phyloP scores from a whole-genome alignment of 2,888 invertebrate genomes.

The Sarcophaga carnaria region DNA sequence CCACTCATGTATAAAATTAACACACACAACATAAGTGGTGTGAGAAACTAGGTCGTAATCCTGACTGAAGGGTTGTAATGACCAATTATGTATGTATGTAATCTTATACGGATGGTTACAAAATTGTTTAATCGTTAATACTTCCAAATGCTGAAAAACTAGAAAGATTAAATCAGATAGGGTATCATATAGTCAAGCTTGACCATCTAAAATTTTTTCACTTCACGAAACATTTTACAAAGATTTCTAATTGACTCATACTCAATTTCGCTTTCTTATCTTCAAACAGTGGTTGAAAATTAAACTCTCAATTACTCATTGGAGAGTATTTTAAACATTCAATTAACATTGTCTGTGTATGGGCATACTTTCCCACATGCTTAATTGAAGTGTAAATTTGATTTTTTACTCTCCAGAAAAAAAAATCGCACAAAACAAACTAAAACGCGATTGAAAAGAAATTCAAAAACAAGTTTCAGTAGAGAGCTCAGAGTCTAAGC shows the following conservation, averaged over 20 bases:
- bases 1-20: too few species aligned
- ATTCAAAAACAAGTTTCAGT: conserved; percentile 43
- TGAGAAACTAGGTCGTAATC: too few species aligned
- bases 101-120: too few species aligned
- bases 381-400: conserved; percentile 28
- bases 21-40: too few species aligned
- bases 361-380: conserved; percentile 40
- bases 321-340: neutral
- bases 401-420: conserved; percentile 15
- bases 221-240: neutral
- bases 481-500: conserved; percentile 18
- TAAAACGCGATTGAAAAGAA: neutral
- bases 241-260: too few species aligned
- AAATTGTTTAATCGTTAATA: too few species aligned
- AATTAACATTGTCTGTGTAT: neutral
- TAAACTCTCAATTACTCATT: conserved; percentile 6
- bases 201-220: neutral
- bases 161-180: too few species aligned
- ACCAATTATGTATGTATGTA: too few species aligned
- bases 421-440: neutral
- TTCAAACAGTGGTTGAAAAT: neutral
- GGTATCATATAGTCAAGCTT: too few species aligned
- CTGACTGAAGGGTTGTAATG: too few species aligned
- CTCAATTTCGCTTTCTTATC: neutral
- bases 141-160: too few species aligned